Conservation (phyloP, 2,888 invertebrate species). For the Nomada goodeniana region DNA sequence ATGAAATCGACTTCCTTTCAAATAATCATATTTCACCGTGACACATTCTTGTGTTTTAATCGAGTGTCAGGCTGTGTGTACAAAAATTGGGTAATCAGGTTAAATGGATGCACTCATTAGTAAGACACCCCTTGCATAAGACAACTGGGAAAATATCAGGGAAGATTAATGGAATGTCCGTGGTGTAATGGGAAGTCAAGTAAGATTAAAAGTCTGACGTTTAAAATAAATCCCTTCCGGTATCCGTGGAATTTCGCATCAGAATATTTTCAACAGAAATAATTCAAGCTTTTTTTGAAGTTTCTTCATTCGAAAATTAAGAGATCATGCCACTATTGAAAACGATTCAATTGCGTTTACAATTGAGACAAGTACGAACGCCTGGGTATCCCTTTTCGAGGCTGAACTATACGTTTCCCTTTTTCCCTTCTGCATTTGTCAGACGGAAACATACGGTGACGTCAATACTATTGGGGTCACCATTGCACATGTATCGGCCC, state of each 20-base stretch:
- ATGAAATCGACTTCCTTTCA: too few relatives aligned
- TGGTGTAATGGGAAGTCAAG: background rate
- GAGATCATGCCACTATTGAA: background rate
- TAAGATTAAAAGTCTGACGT: background rate
- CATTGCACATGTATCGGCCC: background rate
- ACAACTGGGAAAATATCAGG: background rate
- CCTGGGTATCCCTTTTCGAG: background rate
- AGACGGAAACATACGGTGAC: slow-evolving; percentile 23
- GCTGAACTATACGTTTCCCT: background rate
- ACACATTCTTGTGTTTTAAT: background rate
- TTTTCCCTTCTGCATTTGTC: background rate
- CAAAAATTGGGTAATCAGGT: slow-evolving; percentile 3
- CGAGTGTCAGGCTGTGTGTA: background rate
- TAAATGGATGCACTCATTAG: background rate
- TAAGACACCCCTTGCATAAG: background rate
- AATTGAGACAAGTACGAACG: background rate
- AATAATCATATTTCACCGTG: too few relatives aligned
- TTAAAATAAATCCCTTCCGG: background rate
- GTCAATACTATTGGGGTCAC: slow-evolving; percentile 31
- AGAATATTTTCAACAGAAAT: background rate
- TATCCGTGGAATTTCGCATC: background rate
- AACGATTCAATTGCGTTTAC: slow-evolving; percentile 1
- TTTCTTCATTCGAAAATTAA: too few relatives aligned
- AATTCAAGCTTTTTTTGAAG: too few relatives aligned
- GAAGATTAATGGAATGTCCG: background rate